Base-by-base conservation (phyloP, 2,797 vertebrate species). In the Hemitrygon akajei region DNA sequence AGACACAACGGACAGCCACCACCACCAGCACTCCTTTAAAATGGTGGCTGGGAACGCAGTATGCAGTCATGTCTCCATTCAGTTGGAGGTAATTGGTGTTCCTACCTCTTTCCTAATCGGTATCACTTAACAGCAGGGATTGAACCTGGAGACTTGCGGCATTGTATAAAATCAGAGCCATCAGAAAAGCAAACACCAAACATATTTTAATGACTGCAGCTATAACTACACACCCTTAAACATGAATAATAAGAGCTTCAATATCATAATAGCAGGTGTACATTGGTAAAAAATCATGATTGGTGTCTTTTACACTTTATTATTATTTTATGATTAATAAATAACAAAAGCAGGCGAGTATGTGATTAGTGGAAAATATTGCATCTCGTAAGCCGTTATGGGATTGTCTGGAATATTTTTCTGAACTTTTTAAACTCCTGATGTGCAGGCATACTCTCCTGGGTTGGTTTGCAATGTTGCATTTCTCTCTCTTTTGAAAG, bases 401-500 rank as follows among this genome's bases (percentile, higher is more conserved):
- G 22, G 6, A 10, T 69, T n/a, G 40, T 27, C 47, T 27, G 40
- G 27, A 56, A 47, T 76, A 12, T 76, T 75, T 93, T 75, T 93
- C 91, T 47, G 22, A 22, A 73, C 75, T 93, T 76, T 76, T 37
- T 93, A 47, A 47, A 47, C 71, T 93, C 71, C 40, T 25, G 11
- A 56, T 73, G n/a, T 58, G 27, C 71, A 56, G 40, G 69, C 76
- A 25, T 56, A 76, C 27, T 25, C 34, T 34, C 37, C 30, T 56
- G 56, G 71, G 91, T 73, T 75, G 37, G 69, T 92, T 37, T 47
- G 47, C 34, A 56, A 75, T 73, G 47, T 73, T 12, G 2, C 25
- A 69, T 93, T 93, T 75, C 27, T 73, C 11, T n/a, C 73, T 76
- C 73, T 76, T 93, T 76, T 37, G 75, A 56, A 76, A 93, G 91